phyloP scores from a whole-genome alignment of 2,888 invertebrate species.

The Synergus umbraculus region DNA sequence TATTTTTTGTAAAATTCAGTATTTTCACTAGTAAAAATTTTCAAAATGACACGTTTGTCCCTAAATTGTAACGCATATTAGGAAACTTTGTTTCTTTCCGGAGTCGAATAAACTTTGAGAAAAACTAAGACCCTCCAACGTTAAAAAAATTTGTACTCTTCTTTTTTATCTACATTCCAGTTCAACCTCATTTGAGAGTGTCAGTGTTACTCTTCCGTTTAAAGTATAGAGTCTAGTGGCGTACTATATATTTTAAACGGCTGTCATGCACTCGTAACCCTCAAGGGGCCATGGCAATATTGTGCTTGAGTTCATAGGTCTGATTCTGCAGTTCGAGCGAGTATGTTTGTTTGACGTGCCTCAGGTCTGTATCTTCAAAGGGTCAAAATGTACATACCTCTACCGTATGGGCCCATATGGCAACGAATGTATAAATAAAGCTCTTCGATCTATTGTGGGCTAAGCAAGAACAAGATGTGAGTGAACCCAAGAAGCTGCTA shows the following conservation, averaged over 20 bases:
- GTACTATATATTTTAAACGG: constrained; percentile 55
- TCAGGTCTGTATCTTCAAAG: constrained; percentile 64
- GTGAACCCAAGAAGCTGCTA: constrained; percentile 54
- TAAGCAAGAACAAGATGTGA: constrained; percentile 47
- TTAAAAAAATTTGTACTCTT: too few relatives aligned
- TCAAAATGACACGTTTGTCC: too few relatives aligned
- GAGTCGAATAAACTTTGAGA: too few relatives aligned
- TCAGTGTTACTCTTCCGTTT: neutral
- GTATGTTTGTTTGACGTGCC: constrained; percentile 23
- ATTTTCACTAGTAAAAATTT: too few relatives aligned
- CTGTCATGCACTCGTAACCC: constrained; percentile 53
- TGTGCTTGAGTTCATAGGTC: constrained; percentile 47
- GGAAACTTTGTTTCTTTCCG: too few relatives aligned
- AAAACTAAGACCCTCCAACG: too few relatives aligned
- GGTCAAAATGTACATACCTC: constrained; percentile 57
- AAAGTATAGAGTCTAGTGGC: neutral
- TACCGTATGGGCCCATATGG: constrained; percentile 67
- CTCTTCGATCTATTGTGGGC: constrained; percentile 67
- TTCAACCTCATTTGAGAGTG: neutral
- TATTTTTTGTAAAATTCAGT: too few relatives aligned
- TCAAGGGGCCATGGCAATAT: constrained; percentile 56
- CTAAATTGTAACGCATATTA: too few relatives aligned
- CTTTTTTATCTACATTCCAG: neutral
- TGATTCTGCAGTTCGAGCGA: constrained; percentile 4
- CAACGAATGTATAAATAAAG: constrained; percentile 70